phyloP scores from a whole-genome alignment of 1,140 invertebrate species.

The Anastrepha obliqua region DNA sequence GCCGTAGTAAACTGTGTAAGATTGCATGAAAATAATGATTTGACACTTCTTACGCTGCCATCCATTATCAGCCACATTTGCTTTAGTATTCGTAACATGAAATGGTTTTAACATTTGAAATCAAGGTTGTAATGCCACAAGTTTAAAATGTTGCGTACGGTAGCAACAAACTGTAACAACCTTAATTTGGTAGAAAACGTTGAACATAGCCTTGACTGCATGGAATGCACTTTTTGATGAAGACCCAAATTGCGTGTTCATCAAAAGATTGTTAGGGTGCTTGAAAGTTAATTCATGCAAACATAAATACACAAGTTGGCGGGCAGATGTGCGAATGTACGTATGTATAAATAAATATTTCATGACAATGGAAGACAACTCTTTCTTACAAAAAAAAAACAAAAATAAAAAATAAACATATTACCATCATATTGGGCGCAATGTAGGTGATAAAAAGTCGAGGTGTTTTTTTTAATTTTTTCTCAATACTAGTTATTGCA shows the following conservation, averaged over 20 bases:
- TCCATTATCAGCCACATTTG: neutral
- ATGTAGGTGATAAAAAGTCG: too few relatives aligned
- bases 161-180: neutral
- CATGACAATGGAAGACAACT: too few relatives aligned
- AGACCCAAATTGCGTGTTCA: neutral
- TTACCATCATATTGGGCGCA: too few relatives aligned
- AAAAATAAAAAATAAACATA: too few relatives aligned
- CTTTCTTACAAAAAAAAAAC: too few relatives aligned
- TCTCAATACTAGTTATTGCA: too few relatives aligned
- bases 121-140: constrained; percentile 1
- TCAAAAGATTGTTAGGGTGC: too few relatives aligned
- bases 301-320: too few relatives aligned
- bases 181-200: neutral
- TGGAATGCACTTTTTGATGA: neutral
- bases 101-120: neutral
- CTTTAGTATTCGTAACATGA: neutral
- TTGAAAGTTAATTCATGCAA: too few relatives aligned
- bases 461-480: too few relatives aligned
- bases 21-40: neutral
- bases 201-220: neutral
- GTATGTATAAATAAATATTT: neutral
- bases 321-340: neutral
- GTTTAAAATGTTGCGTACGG: neutral
- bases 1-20: neutral
- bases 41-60: neutral